Percentiles rank a stretch among this genome's conserved stretches.
These are phyloP conservation scores for Caenorhabditis wallacei DNA, from an alignment of 2,888 invertebrate genomes.

Conservation along the genomic window DNA sequence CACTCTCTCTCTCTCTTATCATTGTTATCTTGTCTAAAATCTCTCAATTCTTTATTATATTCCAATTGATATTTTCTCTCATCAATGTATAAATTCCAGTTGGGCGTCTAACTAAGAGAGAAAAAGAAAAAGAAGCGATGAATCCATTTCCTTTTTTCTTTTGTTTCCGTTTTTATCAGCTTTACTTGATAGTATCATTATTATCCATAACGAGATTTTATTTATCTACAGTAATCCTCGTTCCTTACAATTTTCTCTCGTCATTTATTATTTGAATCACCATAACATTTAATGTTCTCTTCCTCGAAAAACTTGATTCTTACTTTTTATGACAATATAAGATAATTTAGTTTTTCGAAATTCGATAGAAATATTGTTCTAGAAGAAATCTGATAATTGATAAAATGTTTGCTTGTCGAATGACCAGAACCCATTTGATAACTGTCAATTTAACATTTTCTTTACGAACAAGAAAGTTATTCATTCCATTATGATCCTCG, in stretches of 20 bases:
- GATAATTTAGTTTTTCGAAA: neutral
- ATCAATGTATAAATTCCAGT: conserved; percentile 35
- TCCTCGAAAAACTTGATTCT: too few species aligned
- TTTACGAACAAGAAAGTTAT: neutral
- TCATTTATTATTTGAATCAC: neutral
- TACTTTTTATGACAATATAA: too few species aligned
- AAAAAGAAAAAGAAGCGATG: conserved; percentile 4
- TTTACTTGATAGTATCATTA: conserved; percentile 11
- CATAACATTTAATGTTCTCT: too few species aligned
- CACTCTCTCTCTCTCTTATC: conserved; percentile 42
- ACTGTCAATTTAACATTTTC: neutral
- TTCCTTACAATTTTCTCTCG: neutral
- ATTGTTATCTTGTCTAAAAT: conserved; percentile 21
- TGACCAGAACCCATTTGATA: neutral
- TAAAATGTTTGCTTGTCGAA: neutral
- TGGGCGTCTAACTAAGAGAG: conserved; percentile 30
- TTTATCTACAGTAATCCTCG: neutral
- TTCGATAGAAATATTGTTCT: neutral
- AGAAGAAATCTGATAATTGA: neutral
- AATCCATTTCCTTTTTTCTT: neutral
- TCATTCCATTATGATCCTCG: neutral
- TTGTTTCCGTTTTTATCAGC: conserved; percentile 9
- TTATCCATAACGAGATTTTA: neutral
- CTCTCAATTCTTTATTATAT: conserved; percentile 7
- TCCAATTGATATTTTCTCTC: conserved; percentile 9